These are phyloP conservation scores for Drosophila limbata DNA, from an alignment of 2,888 invertebrate species.

Conservation along the genomic window DNA sequence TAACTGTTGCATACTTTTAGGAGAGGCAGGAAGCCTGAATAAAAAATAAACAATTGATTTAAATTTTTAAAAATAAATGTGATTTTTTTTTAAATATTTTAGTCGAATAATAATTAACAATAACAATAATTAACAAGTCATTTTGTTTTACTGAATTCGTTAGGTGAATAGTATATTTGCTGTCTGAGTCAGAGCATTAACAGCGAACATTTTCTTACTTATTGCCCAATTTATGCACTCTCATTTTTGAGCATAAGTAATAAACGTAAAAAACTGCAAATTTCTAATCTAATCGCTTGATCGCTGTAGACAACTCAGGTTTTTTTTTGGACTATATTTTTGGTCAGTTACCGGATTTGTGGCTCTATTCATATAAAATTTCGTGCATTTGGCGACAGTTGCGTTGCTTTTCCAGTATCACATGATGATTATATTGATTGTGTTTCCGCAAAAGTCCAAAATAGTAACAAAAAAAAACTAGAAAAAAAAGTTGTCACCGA, in stretches of 20 bases:
- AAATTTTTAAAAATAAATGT: no score
- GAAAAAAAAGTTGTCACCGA: not conserved
- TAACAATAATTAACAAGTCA: no score
- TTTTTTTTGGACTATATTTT: not conserved
- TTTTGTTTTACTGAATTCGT: no score
- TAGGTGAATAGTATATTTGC: not conserved
- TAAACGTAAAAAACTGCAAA: constrained; percentile 8
- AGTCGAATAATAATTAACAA: no score
- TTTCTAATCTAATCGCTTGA: constrained; percentile 32
- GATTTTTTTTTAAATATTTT: no score
- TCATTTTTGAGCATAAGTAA: constrained; percentile 12
- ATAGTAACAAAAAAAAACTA: not conserved
- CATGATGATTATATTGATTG: constrained; percentile 42
- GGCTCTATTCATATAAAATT: not conserved
- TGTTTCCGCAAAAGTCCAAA: constrained; percentile 3
- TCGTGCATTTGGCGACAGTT: constrained; percentile 29
- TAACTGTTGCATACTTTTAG: constrained; percentile 48
- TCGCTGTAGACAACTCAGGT: constrained; percentile 12
- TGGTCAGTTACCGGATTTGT: constrained; percentile 26
- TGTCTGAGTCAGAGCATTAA: not conserved
- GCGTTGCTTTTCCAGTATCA: constrained; percentile 35
- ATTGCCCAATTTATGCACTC: not conserved
- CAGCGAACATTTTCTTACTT: not conserved
- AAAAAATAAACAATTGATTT: no score
- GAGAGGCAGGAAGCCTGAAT: not conserved